phyloP scores from a whole-genome alignment of 2,888 invertebrate species.

The Hirtodrosophila confusa region DNA sequence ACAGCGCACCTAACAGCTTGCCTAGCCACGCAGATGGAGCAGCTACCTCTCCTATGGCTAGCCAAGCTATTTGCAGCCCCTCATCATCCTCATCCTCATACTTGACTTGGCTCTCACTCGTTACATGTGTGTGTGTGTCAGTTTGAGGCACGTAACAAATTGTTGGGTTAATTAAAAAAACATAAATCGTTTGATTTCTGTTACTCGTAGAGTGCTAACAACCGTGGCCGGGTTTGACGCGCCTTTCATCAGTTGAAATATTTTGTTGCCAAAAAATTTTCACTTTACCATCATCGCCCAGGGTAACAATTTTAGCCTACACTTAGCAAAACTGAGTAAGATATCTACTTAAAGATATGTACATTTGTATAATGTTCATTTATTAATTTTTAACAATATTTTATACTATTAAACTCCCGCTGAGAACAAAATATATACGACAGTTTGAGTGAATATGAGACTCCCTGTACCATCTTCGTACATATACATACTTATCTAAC shows the following conservation, averaged over 20 bases:
- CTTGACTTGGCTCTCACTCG: slow-evolving; percentile 5
- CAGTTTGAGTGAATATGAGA: too few species aligned
- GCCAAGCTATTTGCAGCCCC: slow-evolving; percentile 20
- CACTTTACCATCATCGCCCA: slow-evolving; percentile 32
- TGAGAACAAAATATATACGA: too few species aligned
- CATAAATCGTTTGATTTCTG: slow-evolving; percentile 82
- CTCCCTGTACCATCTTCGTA: too few species aligned
- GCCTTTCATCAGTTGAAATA: slow-evolving; percentile 66
- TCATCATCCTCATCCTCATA: slow-evolving; percentile 4
- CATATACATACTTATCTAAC: too few species aligned
- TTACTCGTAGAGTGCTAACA: slow-evolving; percentile 59
- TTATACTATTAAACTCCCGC: too few species aligned
- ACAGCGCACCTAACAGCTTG: slow-evolving; percentile 63
- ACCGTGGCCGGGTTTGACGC: slow-evolving; percentile 63
- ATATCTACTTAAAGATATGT: neutral
- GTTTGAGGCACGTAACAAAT: slow-evolving; percentile 83
- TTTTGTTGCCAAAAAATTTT: slow-evolving; percentile 58
- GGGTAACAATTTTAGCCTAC: slow-evolving; percentile 8
- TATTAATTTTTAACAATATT: too few species aligned
- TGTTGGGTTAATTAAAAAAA: slow-evolving; percentile 84
- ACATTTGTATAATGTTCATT: too few species aligned
- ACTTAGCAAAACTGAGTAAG: slow-evolving; percentile 1
- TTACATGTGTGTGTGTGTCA: slow-evolving; percentile 39
- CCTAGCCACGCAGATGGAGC: slow-evolving; percentile 36
- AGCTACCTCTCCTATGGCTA: slow-evolving; percentile 48